These are phyloP conservation scores for Laspeyria flexula DNA, from an alignment of 2,888 invertebrate genomes.

Conservation along the genomic window DNA sequence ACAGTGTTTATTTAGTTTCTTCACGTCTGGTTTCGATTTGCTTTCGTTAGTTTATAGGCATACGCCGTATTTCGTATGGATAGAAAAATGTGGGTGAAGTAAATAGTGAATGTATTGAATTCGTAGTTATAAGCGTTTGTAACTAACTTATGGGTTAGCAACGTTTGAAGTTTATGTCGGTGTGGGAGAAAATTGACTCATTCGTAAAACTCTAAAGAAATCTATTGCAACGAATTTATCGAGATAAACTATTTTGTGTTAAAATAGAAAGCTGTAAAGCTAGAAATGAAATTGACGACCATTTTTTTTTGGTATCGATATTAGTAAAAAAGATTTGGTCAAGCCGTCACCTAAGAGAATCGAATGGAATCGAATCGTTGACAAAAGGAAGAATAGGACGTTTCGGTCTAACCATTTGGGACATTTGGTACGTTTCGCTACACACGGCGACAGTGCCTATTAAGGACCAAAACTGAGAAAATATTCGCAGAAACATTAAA, in stretches of 20 bases:
- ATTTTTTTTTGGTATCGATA: too few species aligned
- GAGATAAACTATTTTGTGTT: background rate
- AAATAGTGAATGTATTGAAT: slow-evolving; percentile 39
- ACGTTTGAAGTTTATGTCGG: slow-evolving; percentile 8
- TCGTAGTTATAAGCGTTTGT: slow-evolving; percentile 20
- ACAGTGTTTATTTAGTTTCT: slow-evolving; percentile 49
- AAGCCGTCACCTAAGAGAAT: too few species aligned
- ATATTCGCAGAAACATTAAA: slow-evolving; percentile 9
- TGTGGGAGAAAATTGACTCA: slow-evolving; percentile 5
- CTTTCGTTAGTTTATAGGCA: slow-evolving; percentile 36
- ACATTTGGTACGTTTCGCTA: too few species aligned
- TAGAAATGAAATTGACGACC: too few species aligned
- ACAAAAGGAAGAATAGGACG: too few species aligned
- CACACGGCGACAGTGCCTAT: too few species aligned
- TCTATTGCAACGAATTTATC: background rate
- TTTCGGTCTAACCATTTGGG: too few species aligned
- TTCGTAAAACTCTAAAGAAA: slow-evolving; percentile 1
- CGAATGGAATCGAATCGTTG: too few species aligned
- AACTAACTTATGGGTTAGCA: slow-evolving; percentile 8
- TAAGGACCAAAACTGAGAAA: slow-evolving; percentile 3
- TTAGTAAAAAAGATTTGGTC: too few species aligned
- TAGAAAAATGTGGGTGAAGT: slow-evolving; percentile 34
- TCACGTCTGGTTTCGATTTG: slow-evolving; percentile 45
- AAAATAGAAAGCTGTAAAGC: too few species aligned
- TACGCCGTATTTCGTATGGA: slow-evolving; percentile 25